Evolutionary conservation across 1,140 invertebrate species (phyloP), one percentile per base, ranked within the genome.

Genomic region (Papilio aristodemus): DNA sequence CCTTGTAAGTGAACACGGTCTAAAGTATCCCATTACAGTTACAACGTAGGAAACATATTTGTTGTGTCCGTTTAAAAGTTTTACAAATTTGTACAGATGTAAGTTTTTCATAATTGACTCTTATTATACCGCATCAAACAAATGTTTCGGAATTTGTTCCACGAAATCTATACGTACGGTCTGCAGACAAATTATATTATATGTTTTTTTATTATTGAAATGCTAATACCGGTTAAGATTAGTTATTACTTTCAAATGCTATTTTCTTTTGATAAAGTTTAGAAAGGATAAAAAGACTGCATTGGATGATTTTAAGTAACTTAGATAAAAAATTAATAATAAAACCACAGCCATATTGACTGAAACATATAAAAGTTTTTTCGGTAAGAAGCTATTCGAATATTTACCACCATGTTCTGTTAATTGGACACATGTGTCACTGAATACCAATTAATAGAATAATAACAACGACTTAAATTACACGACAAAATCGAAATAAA

Each of bases 71-170:
- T 37, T 59, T 50, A 17, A 43, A 25, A 37, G 36, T 39, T 50
- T 50, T 66, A 66, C 63, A 50, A 66, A 66, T 66, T 66, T 32
- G 68, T 70, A 74, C 70, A 83, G 75, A 78, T 69, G 71, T 79
- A 81, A 85, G 74, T 84, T 84, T 86, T 83, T 84, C 78, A 87
- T 90, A 90, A 90, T 89, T 87, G 85, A 74, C 76, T 75, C 85
- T 89, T 87, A 90, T 90, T 90, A 90, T 81, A 74, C 75, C 77
- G 83, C 87, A 90, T 90, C 86, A 90, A 86, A 90, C 84, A 90
- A 90, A 90, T 87, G 83, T 74, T 84, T 79, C 71, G 83, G 87
- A 86, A 87, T 90, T 84, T 74, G 77, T 90, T 90, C 87, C 85
- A 83, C 81, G 86, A 90, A 87, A 87, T 78, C 75, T 74, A 76